Conservation (phyloP, 2,113 vertebrate species). For the Atrichornis clamosus region DNA sequence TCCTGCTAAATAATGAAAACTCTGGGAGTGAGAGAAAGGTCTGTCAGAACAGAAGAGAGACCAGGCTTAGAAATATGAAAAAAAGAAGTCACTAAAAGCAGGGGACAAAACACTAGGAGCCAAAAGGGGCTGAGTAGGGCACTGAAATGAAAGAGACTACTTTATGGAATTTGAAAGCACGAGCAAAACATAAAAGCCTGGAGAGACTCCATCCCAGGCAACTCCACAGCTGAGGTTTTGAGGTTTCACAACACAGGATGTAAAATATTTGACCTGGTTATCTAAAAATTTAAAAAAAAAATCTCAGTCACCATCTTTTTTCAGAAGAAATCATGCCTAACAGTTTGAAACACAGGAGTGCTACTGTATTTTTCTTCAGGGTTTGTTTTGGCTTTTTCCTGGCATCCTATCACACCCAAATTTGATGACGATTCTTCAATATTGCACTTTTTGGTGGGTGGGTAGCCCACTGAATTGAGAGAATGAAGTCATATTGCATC, state of each 20-base stretch:
- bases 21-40: background rate
- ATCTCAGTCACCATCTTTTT: background rate
- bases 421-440: background rate
- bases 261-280: background rate
- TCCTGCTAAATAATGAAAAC: constrained; percentile 6
- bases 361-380: background rate
- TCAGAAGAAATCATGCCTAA: background rate
- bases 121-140: background rate
- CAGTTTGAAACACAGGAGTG: background rate
- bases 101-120: background rate
- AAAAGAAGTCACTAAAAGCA: background rate
- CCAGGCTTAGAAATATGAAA: background rate
- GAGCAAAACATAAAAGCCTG: background rate
- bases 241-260: background rate
- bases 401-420: background rate
- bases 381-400: background rate
- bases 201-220: background rate
- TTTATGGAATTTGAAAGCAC: background rate
- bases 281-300: background rate
- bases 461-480: background rate
- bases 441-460: background rate
- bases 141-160: background rate
- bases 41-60: background rate
- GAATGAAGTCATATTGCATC: background rate
- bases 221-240: background rate